These are phyloP conservation scores for Rhingia rostrata DNA, from an alignment of 2,888 invertebrate genomes.

Conservation along the genomic window DNA sequence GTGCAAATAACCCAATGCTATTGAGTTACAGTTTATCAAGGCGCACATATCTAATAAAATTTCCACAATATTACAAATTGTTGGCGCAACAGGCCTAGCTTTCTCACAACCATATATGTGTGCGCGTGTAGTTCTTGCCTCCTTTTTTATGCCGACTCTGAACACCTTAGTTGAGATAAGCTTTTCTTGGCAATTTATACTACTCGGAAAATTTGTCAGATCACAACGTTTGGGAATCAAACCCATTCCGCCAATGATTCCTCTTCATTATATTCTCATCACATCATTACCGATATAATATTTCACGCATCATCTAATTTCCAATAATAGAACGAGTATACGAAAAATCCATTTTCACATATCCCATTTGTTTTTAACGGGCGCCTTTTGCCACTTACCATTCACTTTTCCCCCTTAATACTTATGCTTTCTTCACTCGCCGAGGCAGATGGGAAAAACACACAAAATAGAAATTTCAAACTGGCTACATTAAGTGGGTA, in stretches of 20 bases:
- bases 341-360: slow-evolving; percentile 48
- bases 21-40: no score
- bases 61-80: no score
- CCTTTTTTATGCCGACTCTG: no score
- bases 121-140: no score
- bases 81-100: no score
- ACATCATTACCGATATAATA: slow-evolving; percentile 50
- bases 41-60: no score
- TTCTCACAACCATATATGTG: no score
- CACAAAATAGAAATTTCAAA: slow-evolving; percentile 22
- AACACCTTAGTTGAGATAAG: no score
- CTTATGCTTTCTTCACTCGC: slow-evolving; percentile 26
- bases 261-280: slow-evolving; percentile 23
- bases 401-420: slow-evolving; percentile 46
- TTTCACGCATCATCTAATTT: slow-evolving; percentile 65
- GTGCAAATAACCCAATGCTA: no score
- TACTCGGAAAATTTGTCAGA: no score
- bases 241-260: neutral
- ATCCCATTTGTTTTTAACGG: slow-evolving; percentile 64
- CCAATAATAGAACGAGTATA: slow-evolving; percentile 47
- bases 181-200: no score
- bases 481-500: slow-evolving; percentile 60
- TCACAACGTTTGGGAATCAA: no score
- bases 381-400: slow-evolving; percentile 45
- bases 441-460: neutral